phyloP scores from a whole-genome alignment of 37 sponge, comb jelly and placozoan genomes.

The Bolinopsis microptera region DNA sequence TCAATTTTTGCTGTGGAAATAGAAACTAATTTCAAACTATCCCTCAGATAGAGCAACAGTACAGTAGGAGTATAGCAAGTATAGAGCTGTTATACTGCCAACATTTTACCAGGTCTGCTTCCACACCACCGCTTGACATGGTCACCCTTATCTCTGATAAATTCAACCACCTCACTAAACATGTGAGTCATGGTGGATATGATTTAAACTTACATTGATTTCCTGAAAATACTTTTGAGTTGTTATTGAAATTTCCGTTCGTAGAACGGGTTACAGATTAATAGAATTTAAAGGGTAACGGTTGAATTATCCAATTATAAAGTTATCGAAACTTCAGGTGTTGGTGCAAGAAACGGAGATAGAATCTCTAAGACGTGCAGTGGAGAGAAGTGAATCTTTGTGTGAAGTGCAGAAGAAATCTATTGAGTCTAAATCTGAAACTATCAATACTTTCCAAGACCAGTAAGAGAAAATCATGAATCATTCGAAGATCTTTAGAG shows the following conservation, averaged over 20 bases:
- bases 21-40: too few species aligned
- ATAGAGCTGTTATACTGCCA: background rate
- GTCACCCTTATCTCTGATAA: slow-evolving; percentile 11
- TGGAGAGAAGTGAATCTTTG: background rate
- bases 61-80: background rate
- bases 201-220: background rate
- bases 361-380: background rate
- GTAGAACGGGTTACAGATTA: too few species aligned
- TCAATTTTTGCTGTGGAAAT: too few species aligned
- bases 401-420: background rate
- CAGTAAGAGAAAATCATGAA: too few species aligned
- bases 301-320: too few species aligned
- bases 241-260: too few species aligned
- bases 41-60: slow-evolving; percentile 29
- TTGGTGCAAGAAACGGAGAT: background rate
- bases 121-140: background rate
- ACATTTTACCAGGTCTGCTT: background rate
- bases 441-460: background rate
- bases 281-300: too few species aligned
- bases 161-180: background rate
- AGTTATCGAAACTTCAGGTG: background rate
- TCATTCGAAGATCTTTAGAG: too few species aligned
- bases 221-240: background rate
- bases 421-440: slow-evolving; percentile 1
- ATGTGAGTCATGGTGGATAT: background rate